Evolutionary conservation across 2,888 invertebrate genomes (phyloP), one percentile per base, ranked within the genome.

Genomic region (Tanytarsus gracilentus): DNA sequence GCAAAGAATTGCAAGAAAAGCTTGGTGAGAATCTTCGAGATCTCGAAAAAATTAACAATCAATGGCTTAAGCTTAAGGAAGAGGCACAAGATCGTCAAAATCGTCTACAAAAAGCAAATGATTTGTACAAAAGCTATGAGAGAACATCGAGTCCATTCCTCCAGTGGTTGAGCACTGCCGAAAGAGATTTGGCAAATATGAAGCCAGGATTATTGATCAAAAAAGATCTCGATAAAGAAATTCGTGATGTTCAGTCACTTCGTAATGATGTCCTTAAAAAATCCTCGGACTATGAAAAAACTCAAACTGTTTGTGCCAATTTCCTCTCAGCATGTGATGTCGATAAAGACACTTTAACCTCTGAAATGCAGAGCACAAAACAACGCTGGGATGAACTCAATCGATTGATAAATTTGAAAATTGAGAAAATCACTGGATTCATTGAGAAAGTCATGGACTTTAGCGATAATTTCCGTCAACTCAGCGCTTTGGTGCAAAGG

Each of bases 211-310:
- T 85, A 1, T 86, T 93, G 74, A 87, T 88, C 63, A 87, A 88
- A 69, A 83, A 86, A 62, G 90, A 91, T 66, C 83, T 94, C n/a
- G 92, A 92, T 69, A 86, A 86, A 65, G 92, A 93, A 69, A 76
- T 96, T 4, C 84, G 87, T 56, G 94, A 95, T 67, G 75, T 95
- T 61, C 90, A 93, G 68, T 81, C 82, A 52, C 88, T 96, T 77
- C 83, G 94, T 66, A 94, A 93, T 68, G 96, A 96, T 67, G 85
- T 95, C 1, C 89, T 93, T 86, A 91, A 93, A 72, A 89, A 78
- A 68, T 88, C 91, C 11, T 93, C 93, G 7, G 96, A 96, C 73
- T 94, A 87, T 67, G 96, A 96, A 68, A 90, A 88, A 71, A 87
- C 88, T 65, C 84, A 84, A 69, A 85, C 85, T 0, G 76, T 90